Base-by-base conservation (phyloP, 2,888 invertebrate genomes). In the Eupithecia pulchellata region DNA sequence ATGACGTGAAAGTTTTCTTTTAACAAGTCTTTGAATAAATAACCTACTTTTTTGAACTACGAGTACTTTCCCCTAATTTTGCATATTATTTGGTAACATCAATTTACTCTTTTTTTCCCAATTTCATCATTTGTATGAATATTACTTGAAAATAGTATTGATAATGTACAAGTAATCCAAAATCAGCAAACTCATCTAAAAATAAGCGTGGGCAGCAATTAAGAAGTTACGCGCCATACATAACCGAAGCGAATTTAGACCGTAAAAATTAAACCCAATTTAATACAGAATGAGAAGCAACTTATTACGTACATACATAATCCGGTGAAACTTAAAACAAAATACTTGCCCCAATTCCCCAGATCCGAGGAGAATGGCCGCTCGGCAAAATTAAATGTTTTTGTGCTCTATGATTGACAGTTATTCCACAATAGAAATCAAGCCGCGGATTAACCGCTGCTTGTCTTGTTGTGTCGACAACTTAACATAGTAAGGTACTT, bases 401-500 rank as follows among this genome's bases (percentile, higher is more conserved):
- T 70, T 68, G 61, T 68, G 42, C 9, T 60, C 32, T 62, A 52
- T 57, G 29, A 65, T 65, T 42, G 68, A 39, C 63, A 62, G 65
- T 42, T 68, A 61, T 47, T 68, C 39, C 42, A 68, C 68, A 72
- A 68, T 57, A 68, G 61, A 68, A 64, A 55, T 25, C 29, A 25
- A 64, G 61, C 52, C 65, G 52, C 30, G 61, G 55, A 61, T 62
- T 68, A 65, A 68, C 62, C 64, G 9, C 11, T 55, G 61, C 64
- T 72, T 68, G 57, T 68, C 62, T 65, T 65, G 64, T 68, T 72
- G 65, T 68, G 65, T 32, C 36, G 66, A 64, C 27, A 58, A 39
- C 34, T 63, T 39, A 30, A 64, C 60, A 68, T 68, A 69, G 64
- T 52, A 62, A 62, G 69, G 64, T 64, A 63, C 64, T 58, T 58